Percentiles rank a stretch among this genome's conserved stretches.
phyloP scores from a whole-genome alignment of 2,113 vertebrate species.

The Silurus meridionalis region DNA sequence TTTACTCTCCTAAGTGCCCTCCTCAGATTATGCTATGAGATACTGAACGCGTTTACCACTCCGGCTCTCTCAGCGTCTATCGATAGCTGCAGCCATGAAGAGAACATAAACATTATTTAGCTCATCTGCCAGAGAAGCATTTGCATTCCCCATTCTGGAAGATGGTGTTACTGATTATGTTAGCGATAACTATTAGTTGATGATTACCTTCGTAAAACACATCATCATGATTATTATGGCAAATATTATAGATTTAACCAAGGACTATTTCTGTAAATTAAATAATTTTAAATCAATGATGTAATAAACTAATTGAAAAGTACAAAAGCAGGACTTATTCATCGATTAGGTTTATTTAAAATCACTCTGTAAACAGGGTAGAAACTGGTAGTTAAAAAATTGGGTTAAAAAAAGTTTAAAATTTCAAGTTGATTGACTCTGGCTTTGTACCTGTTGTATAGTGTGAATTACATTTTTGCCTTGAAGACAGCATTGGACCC shows the following conservation, averaged over 20 bases:
- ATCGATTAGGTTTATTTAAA: background rate
- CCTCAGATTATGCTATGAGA: too few species aligned
- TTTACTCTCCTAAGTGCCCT: too few species aligned
- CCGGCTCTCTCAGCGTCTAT: too few species aligned
- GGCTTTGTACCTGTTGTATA: background rate
- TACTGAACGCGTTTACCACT: too few species aligned
- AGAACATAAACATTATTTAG: too few species aligned
- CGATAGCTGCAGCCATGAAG: too few species aligned
- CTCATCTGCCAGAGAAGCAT: too few species aligned
- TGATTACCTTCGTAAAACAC: background rate
- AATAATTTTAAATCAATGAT: background rate
- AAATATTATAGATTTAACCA: too few species aligned
- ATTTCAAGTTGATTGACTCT: background rate
- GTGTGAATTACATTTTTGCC: background rate
- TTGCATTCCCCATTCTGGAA: too few species aligned
- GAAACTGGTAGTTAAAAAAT: background rate
- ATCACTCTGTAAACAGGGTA: background rate
- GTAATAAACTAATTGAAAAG: background rate
- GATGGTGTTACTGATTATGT: background rate
- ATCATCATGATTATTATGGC: too few species aligned
- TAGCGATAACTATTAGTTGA: background rate
- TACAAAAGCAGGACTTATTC: background rate
- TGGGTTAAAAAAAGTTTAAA: background rate
- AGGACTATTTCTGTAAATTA: too few species aligned
- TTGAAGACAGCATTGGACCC: background rate